Conservation (phyloP, 2,113 vertebrate species). For the Galbula dea region DNA sequence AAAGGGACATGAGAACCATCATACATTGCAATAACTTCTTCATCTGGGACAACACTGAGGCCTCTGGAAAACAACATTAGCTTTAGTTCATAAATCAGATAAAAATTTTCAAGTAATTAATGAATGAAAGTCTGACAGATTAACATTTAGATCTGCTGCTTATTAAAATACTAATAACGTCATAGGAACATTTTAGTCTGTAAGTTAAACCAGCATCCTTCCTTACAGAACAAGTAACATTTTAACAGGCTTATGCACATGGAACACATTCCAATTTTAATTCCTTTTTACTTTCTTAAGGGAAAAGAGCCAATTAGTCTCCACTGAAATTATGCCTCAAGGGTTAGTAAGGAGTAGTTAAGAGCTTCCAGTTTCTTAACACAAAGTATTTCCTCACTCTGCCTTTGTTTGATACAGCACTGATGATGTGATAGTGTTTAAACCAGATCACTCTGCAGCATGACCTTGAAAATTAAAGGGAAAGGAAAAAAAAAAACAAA, state of each 20-base stretch:
- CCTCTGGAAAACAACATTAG: slow-evolving; percentile 76
- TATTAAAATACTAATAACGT: neutral
- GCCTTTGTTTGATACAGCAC: neutral
- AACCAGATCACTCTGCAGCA: neutral
- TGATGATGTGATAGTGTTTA: neutral
- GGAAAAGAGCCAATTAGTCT: neutral
- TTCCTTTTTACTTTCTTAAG: neutral
- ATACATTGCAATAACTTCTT: slow-evolving; percentile 97
- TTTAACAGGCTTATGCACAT: neutral
- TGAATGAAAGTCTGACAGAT: neutral
- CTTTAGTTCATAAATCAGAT: neutral
- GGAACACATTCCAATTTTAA: slow-evolving; percentile 16
- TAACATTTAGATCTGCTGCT: neutral
- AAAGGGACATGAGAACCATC: slow-evolving; percentile 93
- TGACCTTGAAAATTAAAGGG: slow-evolving; percentile 7
- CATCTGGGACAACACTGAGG: slow-evolving; percentile 88
- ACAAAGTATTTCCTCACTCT: neutral
- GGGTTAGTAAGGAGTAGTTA: neutral
- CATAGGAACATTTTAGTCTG: neutral
- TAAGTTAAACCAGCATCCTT: neutral
- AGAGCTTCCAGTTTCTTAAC: slow-evolving; percentile 5
- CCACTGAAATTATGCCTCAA: neutral
- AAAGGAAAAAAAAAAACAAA: neutral
- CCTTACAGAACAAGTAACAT: neutral
- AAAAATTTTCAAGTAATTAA: neutral